Base-by-base conservation (phyloP, 2,797 vertebrate genomes). In the Acrocephalus scirpaceus region DNA sequence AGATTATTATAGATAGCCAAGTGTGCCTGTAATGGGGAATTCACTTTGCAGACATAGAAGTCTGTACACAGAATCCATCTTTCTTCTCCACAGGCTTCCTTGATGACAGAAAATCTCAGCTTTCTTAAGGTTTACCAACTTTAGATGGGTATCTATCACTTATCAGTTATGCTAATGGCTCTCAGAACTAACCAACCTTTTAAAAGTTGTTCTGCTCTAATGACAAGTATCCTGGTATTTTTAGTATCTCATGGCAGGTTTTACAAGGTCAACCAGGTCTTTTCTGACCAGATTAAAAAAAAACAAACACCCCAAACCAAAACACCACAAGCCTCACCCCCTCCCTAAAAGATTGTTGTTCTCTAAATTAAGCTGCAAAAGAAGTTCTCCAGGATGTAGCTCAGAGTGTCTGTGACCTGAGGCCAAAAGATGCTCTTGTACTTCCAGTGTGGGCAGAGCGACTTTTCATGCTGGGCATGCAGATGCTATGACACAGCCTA, bases 401-500 rank as follows among this genome's bases (percentile, higher is more conserved):
- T 90, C 40, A 16, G 40, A 22, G 53, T 78, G 91, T 76, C 79
- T 2, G 0, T 76, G 62, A 90, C 91, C 83, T 60, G 34, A 84
- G 80, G 88, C 76, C 54, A 75, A 45, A 92, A 84, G 81, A 92
- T 93, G 73, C 56, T 84, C 32, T 74, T 84, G 67, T 65, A 77
- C 47, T 86, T 83, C 70, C 64, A 62, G 60, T 64, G 75, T 47
- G 66, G 89, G 62, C 47, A 81, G 79, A 93, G 38, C 70, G 92
- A 78, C 45, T 92, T 93, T 92, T 93, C 89, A 76, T 94, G 64
- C 73, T 93, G 91, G 76, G 79, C 75, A 91, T 94, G 79, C 79
- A 86, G 87, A 91, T 94, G 85, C 60, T 81, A 90, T 96, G 95
- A 95, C 95, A 92, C 93, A 97, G 56, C 66, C 80, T 76, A 38